A percentile compares a stretch with the other conserved stretches of the same genome.
phyloP scores from a whole-genome alignment of 2,797 vertebrate genomes.

The Pangasius mekongensis region DNA sequence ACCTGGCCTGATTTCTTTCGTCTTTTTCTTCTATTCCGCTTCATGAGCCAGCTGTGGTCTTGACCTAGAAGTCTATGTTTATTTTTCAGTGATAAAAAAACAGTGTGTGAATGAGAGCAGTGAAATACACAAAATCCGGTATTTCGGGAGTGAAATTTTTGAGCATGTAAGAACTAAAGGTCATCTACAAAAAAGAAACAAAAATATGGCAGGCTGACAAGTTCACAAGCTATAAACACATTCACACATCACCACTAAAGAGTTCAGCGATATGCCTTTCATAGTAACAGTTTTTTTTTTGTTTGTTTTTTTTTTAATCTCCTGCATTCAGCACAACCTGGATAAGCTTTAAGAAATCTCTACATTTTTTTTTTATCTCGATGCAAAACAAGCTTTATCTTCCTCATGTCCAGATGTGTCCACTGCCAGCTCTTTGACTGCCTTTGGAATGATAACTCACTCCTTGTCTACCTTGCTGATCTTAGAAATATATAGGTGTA shows the following conservation, averaged over 20 bases:
- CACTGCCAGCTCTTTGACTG: slow-evolving; percentile 64
- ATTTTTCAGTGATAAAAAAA: slow-evolving; percentile 51
- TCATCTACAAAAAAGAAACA: not conserved
- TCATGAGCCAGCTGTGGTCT: slow-evolving; percentile 61
- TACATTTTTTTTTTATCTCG: not conserved
- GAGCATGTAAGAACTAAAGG: not conserved
- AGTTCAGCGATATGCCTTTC: not conserved
- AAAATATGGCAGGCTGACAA: slow-evolving; percentile 3
- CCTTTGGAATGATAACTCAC: slow-evolving; percentile 86
- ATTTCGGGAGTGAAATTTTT: slow-evolving; percentile 3
- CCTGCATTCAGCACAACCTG: not conserved
- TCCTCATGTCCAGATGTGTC: slow-evolving; percentile 56
- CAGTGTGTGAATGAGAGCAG: not conserved
- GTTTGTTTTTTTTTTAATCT: not conserved
- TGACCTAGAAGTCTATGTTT: slow-evolving; percentile 56
- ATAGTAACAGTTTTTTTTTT: not conserved
- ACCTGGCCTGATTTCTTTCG: slow-evolving; percentile 62
- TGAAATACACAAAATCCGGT: slow-evolving; percentile 3
- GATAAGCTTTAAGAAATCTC: not conserved
- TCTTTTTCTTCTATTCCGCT: slow-evolving; percentile 52
- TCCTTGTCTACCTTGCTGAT: slow-evolving; percentile 83
- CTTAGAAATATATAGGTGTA: slow-evolving; percentile 87
- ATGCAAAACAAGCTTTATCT: slow-evolving; percentile 49
- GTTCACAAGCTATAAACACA: slow-evolving; percentile 24
- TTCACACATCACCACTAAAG: not conserved